Base-by-base conservation (phyloP, 2,888 invertebrate genomes). In the Mamestra brassicae region DNA sequence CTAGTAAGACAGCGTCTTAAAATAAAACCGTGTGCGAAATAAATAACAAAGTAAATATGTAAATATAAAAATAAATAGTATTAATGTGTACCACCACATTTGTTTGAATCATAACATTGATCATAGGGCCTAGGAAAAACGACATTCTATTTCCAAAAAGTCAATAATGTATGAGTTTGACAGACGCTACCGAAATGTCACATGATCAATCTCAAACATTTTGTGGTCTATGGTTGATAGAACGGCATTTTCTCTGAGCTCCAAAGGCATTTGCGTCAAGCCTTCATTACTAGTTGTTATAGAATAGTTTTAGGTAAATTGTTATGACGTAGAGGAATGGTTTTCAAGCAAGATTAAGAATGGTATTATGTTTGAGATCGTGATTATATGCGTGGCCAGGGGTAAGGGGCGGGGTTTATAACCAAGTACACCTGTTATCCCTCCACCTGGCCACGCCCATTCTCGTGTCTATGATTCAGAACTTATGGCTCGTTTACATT, bases 81-180 rank as follows among this genome's bases (percentile, higher is more conserved):
- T 63, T n/a, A 78, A 54, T 0, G 13, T 57, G 42, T 57, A 17
- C 34, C 15, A 69, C n/a, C 54, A 61, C 60, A 84, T 86, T 85
- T 80, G 74, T 86, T 84, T 82, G 86, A 80, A 80, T 71, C 69
- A 77, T 75, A 80, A 77, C 76, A 52, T 71, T 47, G 65, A 38
- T 72, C 55, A 74, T 38, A 62, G 45, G 62, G 45, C n/a, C 11
- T 62, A 38, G 38, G 15, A 17, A 45, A 62, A 3, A 11, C 42
- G 26, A 5, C 26, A 62, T 45, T 62, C 26, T 62, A 45, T 62
- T 13, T 26, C 7, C 26, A 45, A 11, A 61, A 13, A 1, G 7
- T 10, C n/a, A 1, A 60, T 38, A 4, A 10, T n/a, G 6, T 26
- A 55, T n/a, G n/a, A 6, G 3, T 6, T 11, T 11, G 8, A 60